These are phyloP conservation scores for Acanthosepion lycidas DNA, from an alignment of 2,888 invertebrate genomes.

Conservation along the genomic window DNA sequence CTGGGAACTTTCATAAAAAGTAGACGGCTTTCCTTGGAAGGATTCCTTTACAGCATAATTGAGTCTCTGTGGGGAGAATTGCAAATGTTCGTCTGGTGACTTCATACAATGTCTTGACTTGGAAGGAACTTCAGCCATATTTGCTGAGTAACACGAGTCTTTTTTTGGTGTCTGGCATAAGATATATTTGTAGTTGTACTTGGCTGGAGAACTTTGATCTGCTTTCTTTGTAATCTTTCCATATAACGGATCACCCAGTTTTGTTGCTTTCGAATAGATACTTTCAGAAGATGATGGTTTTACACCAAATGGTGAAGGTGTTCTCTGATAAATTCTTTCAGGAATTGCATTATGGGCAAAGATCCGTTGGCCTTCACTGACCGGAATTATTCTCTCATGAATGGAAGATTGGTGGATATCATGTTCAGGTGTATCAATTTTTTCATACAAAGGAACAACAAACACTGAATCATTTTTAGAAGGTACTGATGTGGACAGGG, in stretches of 20 bases:
- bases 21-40: neutral
- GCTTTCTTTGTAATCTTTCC: slow-evolving; percentile 10
- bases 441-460: slow-evolving; percentile 34
- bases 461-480: neutral
- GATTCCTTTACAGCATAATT: neutral
- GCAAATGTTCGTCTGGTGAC: neutral
- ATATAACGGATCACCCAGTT: slow-evolving; percentile 12
- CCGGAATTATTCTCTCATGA: neutral
- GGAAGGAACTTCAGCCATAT: neutral
- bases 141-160: neutral
- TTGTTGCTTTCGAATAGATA: slow-evolving; percentile 36
- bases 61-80: neutral
- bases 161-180: neutral
- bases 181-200: neutral
- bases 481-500: neutral
- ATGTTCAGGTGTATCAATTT: slow-evolving; percentile 35
- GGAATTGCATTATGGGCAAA: neutral
- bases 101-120: neutral
- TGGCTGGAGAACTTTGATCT: neutral
- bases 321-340: neutral
- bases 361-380: neutral
- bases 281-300: slow-evolving; percentile 25
- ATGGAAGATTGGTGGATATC: neutral
- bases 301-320: slow-evolving; percentile 11
- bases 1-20: neutral